phyloP scores from a whole-genome alignment of 2,113 vertebrate species.

The Sebastes schlegelii region DNA sequence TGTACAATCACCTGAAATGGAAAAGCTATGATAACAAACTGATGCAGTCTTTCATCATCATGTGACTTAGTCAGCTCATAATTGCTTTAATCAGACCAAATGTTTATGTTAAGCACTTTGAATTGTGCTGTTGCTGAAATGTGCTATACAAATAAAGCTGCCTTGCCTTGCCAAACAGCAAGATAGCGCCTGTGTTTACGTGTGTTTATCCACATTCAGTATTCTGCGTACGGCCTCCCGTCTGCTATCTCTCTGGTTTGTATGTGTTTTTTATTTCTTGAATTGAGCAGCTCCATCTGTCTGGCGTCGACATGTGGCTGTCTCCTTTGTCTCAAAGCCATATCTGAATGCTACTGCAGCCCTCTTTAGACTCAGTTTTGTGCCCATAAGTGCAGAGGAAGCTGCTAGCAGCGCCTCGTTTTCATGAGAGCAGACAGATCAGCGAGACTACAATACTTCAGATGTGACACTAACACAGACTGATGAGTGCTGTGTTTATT shows the following conservation, averaged over 20 bases:
- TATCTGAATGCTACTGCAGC: not conserved
- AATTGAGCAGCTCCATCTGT: not conserved
- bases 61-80: not conserved
- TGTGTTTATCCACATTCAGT: not conserved
- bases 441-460: not conserved
- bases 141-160: too few relatives aligned
- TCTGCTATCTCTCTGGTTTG: not conserved
- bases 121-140: too few relatives aligned
- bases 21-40: not conserved
- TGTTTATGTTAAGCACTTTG: too few relatives aligned
- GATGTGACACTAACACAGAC: not conserved
- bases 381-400: not conserved
- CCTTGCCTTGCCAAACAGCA: not conserved
- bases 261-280: not conserved
- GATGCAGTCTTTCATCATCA: not conserved
- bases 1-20: not conserved
- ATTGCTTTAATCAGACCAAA: not conserved
- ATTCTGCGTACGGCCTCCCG: not conserved
- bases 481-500: not conserved
- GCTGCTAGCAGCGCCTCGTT: not conserved
- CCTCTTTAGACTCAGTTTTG: not conserved
- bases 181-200: not conserved
- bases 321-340: not conserved
- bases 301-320: not conserved
- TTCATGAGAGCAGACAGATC: not conserved